A percentile compares a stretch with the other conserved stretches of the same genome.
phyloP scores from a whole-genome alignment of 2,113 vertebrate genomes.

The Panthera leo region DNA sequence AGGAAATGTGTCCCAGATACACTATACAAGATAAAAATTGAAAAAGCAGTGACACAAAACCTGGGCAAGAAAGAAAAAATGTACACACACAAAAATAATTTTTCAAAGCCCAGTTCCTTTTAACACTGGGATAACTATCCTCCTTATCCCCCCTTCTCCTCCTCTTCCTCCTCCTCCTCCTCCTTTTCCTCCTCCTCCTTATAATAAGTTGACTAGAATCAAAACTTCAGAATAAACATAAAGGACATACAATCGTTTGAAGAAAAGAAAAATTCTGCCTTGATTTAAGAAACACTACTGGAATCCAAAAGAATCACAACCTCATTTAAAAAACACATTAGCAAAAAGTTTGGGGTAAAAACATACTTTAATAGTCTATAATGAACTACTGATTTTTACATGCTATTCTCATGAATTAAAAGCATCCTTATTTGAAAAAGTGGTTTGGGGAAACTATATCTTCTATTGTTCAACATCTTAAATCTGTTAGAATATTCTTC shows the following conservation, averaged over 20 bases:
- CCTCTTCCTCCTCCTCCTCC: neutral
- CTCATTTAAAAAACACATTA: neutral
- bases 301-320: neutral
- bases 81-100: neutral
- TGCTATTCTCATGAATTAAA: neutral
- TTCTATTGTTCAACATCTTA: neutral
- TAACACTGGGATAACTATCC: neutral
- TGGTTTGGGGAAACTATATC: neutral
- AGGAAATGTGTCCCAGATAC: slow-evolving; percentile 61
- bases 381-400: neutral
- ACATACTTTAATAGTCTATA: neutral
- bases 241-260: neutral
- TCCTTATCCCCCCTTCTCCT: too few species aligned
- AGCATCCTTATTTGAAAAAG: neutral
- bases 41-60: neutral
- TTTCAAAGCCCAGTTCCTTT: slow-evolving; percentile 4
- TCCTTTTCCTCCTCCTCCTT: neutral
- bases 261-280: neutral
- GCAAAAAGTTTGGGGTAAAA: neutral
- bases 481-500: neutral
- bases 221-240: slow-evolving; percentile 7
- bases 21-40: slow-evolving; percentile 39
- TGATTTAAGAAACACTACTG: neutral
- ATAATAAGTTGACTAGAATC: neutral
- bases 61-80: neutral